Evolutionary conservation across 2,888 invertebrate species (phyloP), one percentile per base, ranked within the genome.

Genomic region (Oligia strigilis): DNA sequence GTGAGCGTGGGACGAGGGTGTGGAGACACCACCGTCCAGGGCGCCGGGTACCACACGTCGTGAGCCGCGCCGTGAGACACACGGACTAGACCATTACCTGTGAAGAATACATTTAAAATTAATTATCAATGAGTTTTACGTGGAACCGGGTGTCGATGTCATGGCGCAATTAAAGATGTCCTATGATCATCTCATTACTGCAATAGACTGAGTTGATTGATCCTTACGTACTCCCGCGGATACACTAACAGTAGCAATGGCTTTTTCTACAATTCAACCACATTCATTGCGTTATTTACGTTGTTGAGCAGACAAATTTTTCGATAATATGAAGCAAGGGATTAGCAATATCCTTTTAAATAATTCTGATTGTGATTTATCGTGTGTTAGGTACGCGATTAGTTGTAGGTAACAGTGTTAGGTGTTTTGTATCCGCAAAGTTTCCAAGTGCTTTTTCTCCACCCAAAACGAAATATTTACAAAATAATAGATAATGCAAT

Each of bases 11-110:
- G 97, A 40, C 97, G 95, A 75, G 97, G 97, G 96, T 98, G 97
- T 0, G 97, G 97, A 2, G 98, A 95, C 77, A 97, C 96, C 60
- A 95, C 90, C 64, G 98, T 98, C 98, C 98, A 98, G 36, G 97
- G 93, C 14, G 97, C 96, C 0, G 98, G 96, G 90, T 97, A 97
- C 98, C 98, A 98, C 89, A 98, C 97, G 85, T 98, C 97, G 92
- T 98, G 98, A 4, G 97, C 97, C 14, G 97, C 94, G 23, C 97
- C 97, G 85, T 98, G 97, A 0, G 97, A 93, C 90, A 98, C 98
- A 43, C 97, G 97, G 23, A 98, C 96, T 83, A 98, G 95, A 0
- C 98, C 98, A 92, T 98, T 98, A 72, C 98, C 98, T 97, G 94
- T 2, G 80, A 67, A 55, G 29, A 23, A 75, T 67, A 71, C 46